Evolutionary conservation across 2,797 vertebrate species (phyloP), one percentile per base, ranked within the genome.

Genomic region (Pachyuromys duprasi): DNA sequence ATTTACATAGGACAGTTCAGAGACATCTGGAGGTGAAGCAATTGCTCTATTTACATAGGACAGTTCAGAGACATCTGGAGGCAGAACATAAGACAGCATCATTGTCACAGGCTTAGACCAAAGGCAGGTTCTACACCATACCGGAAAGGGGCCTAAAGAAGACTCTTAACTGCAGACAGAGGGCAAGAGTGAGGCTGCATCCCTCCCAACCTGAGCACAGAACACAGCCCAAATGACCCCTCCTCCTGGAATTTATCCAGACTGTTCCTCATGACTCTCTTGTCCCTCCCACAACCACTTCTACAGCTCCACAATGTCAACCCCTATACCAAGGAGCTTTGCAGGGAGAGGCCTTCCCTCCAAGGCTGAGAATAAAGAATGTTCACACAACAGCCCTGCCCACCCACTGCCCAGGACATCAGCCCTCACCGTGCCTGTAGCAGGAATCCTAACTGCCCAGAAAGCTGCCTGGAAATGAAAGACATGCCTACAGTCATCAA

Each of bases 401-500:
- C 14, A 28, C 57, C 49, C 0, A 14, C 33, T 4, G 70, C 55
- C 94, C 55, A 70, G 55, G 93, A 78, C 14, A 12, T 76, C 42
- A n/a, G 80, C 86, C 93, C 86, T 49, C 20, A 5, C 93, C 28
- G 60, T n/a, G 82, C 90, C 69, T 45, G 63, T 82, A 39, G 92
- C 91, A 96, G 87, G 94, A 69, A 78, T 74, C 81, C 74, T 49
- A 31, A 55, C 62, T 75, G 62, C 90, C 89, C 70, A 55, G 92
- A 92, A 86, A 78, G 82, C 89, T 84, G 93, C 92, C 94, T 92
- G 96, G 95, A 96, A 96, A 91, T 90, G 28, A 80, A 91, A 84
- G 88, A 74, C 78, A 39, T 83, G 93, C 90, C 87, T 93, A 26
- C 76, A 36, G 57, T 91, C 90, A 88, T 89, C 90, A 97, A 93